Conservation (phyloP, 2,888 invertebrate genomes). For the Hyalella azteca region DNA sequence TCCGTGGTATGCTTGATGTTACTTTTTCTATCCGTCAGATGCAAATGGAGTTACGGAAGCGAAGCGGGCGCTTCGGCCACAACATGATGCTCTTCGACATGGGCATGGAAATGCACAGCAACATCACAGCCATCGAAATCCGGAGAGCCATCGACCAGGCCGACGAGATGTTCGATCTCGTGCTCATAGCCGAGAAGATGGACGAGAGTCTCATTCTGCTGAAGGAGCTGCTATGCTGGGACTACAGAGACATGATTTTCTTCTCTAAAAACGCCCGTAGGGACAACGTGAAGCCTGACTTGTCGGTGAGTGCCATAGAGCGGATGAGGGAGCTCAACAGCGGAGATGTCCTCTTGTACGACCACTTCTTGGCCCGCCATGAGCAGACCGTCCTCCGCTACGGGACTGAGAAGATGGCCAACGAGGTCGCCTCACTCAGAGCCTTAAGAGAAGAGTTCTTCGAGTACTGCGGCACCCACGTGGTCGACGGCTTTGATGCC, state of each 20-base stretch:
- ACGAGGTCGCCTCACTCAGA: constrained; percentile 39
- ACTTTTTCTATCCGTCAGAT: constrained; percentile 9
- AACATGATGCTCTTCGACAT: constrained; percentile 56
- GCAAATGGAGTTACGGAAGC: constrained; percentile 18
- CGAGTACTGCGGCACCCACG: constrained; percentile 47
- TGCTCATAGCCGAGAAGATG: constrained; percentile 62
- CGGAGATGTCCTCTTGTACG: constrained; percentile 51
- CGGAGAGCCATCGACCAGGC: constrained; percentile 57
- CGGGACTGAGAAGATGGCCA: constrained; percentile 43
- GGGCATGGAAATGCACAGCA: constrained; percentile 22
- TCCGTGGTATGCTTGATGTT: background rate
- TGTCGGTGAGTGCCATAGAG: constrained; percentile 14
- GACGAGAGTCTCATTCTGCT: constrained; percentile 62
- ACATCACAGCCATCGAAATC: constrained; percentile 44
- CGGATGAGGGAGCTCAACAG: constrained; percentile 48
- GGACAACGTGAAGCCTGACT: constrained; percentile 38
- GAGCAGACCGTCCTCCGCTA: constrained; percentile 39
- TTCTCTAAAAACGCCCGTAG: constrained; percentile 60
- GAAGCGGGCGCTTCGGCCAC: constrained; percentile 41
- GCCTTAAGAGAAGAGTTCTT: constrained; percentile 31
- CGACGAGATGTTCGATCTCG: constrained; percentile 61
- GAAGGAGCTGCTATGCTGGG: constrained; percentile 61
- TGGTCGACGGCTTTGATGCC: constrained; percentile 42
- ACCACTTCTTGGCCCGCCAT: constrained; percentile 52
- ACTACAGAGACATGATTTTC: constrained; percentile 60